These are phyloP conservation scores for Zosterops lateralis DNA, from an alignment of 2,113 vertebrate species.

Conservation along the genomic window DNA sequence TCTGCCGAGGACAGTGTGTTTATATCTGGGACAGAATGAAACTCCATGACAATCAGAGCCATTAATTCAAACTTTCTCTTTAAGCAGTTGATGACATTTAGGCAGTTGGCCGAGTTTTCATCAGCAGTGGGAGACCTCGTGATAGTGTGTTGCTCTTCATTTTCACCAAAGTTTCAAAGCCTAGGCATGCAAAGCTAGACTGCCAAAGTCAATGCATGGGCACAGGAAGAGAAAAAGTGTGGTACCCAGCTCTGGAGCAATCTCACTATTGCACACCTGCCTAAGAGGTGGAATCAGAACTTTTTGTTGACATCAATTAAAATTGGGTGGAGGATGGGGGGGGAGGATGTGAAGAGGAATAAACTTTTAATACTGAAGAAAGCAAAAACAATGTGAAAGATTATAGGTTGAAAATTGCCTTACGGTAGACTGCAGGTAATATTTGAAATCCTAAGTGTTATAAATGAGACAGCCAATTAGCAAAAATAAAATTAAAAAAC, in stretches of 20 bases:
- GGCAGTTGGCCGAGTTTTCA: neutral
- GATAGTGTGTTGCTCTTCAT: neutral
- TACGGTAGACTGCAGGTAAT: neutral
- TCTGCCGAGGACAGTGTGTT: neutral
- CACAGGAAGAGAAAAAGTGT: neutral
- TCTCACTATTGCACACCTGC: neutral
- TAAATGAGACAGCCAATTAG: too few relatives aligned
- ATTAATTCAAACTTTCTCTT: neutral
- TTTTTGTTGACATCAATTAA: neutral
- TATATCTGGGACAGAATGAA: constrained; percentile 1
- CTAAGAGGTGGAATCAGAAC: neutral
- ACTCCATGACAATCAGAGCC: neutral
- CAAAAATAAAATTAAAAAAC: too few relatives aligned
- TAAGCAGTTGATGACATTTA: neutral
- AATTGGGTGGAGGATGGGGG: neutral
- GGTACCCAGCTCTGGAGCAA: neutral
- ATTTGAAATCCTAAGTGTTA: neutral
- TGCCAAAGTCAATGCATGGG: neutral
- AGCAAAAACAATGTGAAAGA: neutral
- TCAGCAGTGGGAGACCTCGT: fast-evolving
- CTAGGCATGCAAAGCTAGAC: neutral
- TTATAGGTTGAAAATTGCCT: neutral
- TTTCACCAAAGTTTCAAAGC: neutral
- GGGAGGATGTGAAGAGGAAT: fast-evolving
- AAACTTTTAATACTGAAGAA: neutral